Evolutionary conservation across 2,797 vertebrate genomes (phyloP), one percentile per base, ranked within the genome.

Genomic region (Tragelaphus oryx): DNA sequence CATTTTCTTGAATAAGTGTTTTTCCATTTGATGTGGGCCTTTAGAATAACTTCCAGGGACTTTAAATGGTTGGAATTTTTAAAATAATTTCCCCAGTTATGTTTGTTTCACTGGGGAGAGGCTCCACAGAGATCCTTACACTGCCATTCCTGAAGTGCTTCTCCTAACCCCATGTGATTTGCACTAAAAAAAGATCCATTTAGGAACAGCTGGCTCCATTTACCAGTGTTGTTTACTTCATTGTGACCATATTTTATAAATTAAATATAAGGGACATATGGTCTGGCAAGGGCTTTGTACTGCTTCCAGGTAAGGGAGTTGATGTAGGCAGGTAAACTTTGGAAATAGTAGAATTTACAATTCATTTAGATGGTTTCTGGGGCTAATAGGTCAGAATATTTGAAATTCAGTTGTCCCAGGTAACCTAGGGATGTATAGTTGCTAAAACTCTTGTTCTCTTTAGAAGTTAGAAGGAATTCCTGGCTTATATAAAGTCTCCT

Each of bases 171-270:
- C 28, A 6, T 48, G 65, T 57, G 87, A 92, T 80, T 52, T 94
- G 48, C 55, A 30, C 54, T 28, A 30, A 71, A 57, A 18, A 83
- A 52, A 76, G 9, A 65, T 50, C n/a, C 44, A 78, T 52, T 65
- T 86, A 30, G 24, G 37, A 86, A 96, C 74, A 88, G 90, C 75
- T 93, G 94, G 78, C 74, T 95, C 86, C 91, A 59, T 65, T 92
- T 83, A 82, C 79, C 81, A 52, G 44, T 16, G 13, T 8, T 95
- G 50, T 86, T 83, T 87, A 78, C 55, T 91, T 95, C 75, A 71
- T 10, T 81, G 9, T 85, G 57, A 46, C 88, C 83, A 76, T 78
- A 93, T 94, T 91, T 94, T 92, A 78, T 91, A 80, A 91, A 89
- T 74, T 91, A 78, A 94, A 95, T 95, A 59, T 87, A 82, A 81